Evolutionary conservation across 2,113 vertebrate species (phyloP), one percentile per base, ranked within the genome.

Genomic region (Corythoichthys haematopterus): DNA sequence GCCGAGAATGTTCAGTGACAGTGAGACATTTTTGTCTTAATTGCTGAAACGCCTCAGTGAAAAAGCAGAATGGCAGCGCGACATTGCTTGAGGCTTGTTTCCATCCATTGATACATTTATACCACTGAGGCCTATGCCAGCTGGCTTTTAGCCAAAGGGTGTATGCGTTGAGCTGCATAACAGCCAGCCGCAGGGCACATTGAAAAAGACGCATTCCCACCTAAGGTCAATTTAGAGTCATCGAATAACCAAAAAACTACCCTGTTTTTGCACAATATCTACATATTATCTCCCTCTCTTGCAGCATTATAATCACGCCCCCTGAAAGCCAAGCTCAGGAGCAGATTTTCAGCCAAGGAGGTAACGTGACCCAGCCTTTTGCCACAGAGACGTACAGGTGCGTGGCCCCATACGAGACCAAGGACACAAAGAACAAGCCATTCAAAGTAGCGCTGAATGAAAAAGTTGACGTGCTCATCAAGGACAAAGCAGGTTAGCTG

Each of bases 281-380:
- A 16, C 7, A 45, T 64, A 7, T 6, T 48, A 16, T 51, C n/a
- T 43, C 14, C 1, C 16, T 65, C 15, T 1, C 68, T 43, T 5
- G 16, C 82, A 99, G 96, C 68, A 64, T 93, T 48, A 80, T 98
- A 58, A 90, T 97, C 84, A 91, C 95, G 90, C 94, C 92, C 0
- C 78, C 91, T 0, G 90, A 91, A 0, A 74, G 83, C 0, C 71
- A 72, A 16, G 0, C 47, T 8, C 2, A 57, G 8, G 9, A 0
- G 0, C 0, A 71, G 75, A 3, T 3, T 16, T 45, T 8, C 10
- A 52, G 1, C 0, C 12, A 33, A 0, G 15, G 38, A 0, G 65
- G 15, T 2, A 76, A 77, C 60, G 75, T 94, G 47, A 94, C 89
- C 0, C 76, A 84, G 37, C 92, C 93, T 0, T 91, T 95, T 56